Evolutionary conservation across 1,140 invertebrate species (phyloP).

Genomic region (Acromyrmex heyeri): DNA sequence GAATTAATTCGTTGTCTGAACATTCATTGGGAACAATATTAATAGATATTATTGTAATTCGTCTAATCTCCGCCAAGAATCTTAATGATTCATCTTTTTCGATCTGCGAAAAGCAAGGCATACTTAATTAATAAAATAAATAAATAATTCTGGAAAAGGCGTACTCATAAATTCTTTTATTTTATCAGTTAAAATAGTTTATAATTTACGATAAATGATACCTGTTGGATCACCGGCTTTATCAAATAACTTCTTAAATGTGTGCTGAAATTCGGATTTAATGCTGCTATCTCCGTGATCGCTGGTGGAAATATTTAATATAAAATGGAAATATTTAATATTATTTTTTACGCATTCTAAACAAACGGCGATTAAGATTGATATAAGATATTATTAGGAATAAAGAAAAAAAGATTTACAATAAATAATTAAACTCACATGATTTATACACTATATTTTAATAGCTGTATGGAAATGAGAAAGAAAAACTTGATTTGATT

Average conservation of each 20-base stretch:
- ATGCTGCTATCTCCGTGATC: not conserved
- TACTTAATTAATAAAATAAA: too few relatives aligned
- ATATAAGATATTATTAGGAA: not conserved
- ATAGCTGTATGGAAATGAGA: not conserved
- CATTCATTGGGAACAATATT: slow-evolving; percentile 77
- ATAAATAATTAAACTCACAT: not conserved
- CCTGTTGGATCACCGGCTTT: slow-evolving; percentile 66
- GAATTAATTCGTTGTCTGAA: slow-evolving; percentile 59
- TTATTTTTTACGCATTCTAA: not conserved
- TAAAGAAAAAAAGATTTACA: not conserved
- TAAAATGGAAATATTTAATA: not conserved
- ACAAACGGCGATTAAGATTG: not conserved
- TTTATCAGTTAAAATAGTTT: not conserved
- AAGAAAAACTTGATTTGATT: not conserved
- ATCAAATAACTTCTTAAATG: slow-evolving; percentile 74
- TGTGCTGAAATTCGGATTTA: slow-evolving; percentile 32
- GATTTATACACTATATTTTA: not conserved
- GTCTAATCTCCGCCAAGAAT: slow-evolving; percentile 83
- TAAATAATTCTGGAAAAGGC: not conserved
- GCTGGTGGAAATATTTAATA: not conserved
- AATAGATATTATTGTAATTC: slow-evolving; percentile 82
- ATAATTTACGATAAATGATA: slow-evolving; percentile 6
- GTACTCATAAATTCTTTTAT: not conserved
- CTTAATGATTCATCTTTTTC: slow-evolving; percentile 79
- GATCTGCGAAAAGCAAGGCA: slow-evolving; percentile 64